These are phyloP conservation scores for Sander lucioperca DNA, from an alignment of 2,113 vertebrate species.

Conservation along the genomic window DNA sequence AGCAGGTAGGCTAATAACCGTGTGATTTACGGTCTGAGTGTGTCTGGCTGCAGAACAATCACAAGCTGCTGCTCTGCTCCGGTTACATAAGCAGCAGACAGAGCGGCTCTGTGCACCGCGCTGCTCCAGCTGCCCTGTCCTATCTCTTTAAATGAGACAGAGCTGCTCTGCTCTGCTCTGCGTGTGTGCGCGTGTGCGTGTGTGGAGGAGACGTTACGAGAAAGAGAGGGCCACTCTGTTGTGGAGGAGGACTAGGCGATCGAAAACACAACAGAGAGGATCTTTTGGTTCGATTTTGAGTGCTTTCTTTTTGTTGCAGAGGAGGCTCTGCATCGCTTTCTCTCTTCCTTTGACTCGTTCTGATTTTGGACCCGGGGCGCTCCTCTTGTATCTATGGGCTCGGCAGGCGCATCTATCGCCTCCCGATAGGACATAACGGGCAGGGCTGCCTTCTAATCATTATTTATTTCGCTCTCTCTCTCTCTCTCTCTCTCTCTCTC, in stretches of 20 bases:
- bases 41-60: conserved; percentile 5
- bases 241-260: conserved; percentile 62
- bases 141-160: conserved; percentile 79
- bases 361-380: conserved; percentile 19
- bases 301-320: not conserved
- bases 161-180: conserved; percentile 51
- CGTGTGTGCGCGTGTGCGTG: conserved; percentile 54
- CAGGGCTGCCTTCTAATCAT: conserved; percentile 36
- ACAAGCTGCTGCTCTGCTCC: conserved; percentile 31
- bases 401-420: conserved; percentile 56
- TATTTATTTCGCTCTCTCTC: conserved; percentile 36
- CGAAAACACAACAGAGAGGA: conserved; percentile 38
- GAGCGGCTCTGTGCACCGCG: conserved; percentile 43
- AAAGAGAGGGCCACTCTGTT: conserved; percentile 67
- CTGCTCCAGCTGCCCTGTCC: conserved; percentile 58
- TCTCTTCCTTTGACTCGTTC: not conserved
- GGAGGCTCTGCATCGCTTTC: not conserved
- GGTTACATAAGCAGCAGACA: conserved; percentile 73
- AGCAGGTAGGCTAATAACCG: too few species aligned
- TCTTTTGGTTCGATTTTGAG: not conserved
- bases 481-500: conserved; percentile 1
- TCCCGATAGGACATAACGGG: conserved; percentile 57
- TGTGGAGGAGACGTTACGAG: conserved; percentile 64
- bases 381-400: conserved; percentile 49
- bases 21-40: not conserved